A percentile compares a stretch with the other conserved stretches of the same genome.
Conservation (phyloP, 1,140 invertebrate species). For the Brachystomella parvula region DNA sequence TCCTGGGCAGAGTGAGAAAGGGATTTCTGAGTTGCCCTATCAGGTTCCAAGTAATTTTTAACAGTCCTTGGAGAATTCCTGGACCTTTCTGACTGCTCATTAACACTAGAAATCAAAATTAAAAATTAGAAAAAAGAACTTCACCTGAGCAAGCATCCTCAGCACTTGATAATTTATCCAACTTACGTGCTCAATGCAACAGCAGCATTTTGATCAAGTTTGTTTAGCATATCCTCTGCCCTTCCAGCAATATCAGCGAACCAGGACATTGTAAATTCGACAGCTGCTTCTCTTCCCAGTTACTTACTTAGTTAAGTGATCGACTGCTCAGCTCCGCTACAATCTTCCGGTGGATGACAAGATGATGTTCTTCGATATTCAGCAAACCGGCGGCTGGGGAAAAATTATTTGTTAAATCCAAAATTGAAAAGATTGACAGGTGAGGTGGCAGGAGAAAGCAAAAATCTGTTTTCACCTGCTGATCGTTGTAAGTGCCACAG, state of each 20-base stretch:
- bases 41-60: neutral
- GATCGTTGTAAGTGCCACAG: no score
- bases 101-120: neutral
- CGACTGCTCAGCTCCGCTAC: no score
- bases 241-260: slow-evolving; percentile 69
- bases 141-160: neutral
- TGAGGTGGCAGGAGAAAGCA: no score
- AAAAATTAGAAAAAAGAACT: neutral
- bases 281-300: no score
- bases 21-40: neutral
- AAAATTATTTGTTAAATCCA: no score
- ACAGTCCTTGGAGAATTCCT: neutral
- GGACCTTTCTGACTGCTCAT: neutral
- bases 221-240: slow-evolving; percentile 73
- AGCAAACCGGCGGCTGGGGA: no score
- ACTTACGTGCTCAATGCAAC: slow-evolving; percentile 47
- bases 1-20: neutral
- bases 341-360: no score
- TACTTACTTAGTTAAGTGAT: no score
- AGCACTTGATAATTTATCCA: neutral
- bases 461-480: no score
- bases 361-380: no score
- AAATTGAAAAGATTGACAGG: no score
- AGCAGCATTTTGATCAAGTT: slow-evolving; percentile 76
- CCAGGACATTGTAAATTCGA: no score